Conservation (phyloP, 1,140 invertebrate genomes). For the Drosophila sulfurigaster region DNA sequence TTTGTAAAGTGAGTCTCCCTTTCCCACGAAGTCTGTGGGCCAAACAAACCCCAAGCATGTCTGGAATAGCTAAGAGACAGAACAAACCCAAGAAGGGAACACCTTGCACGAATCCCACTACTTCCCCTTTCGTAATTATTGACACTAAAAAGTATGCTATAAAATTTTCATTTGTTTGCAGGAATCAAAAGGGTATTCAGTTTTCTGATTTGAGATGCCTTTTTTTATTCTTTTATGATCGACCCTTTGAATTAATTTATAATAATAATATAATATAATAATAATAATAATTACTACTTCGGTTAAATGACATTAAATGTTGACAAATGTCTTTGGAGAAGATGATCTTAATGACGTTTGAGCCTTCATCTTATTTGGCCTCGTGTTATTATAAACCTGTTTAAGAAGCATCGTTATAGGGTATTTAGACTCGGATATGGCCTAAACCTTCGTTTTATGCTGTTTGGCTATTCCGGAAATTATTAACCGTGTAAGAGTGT, state of each 20-base stretch:
- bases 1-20: constrained; percentile 18
- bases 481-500: constrained; percentile 12
- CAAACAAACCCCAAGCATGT: constrained; percentile 16
- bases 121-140: too few species aligned
- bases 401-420: too few species aligned
- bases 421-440: too few species aligned
- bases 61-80: background rate
- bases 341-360: too few species aligned
- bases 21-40: background rate
- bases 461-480: constrained; percentile 29
- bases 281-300: too few species aligned
- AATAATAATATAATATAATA: too few species aligned
- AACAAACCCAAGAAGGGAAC: background rate
- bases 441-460: background rate
- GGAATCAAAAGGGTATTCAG: background rate
- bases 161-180: background rate
- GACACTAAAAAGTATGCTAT: background rate
- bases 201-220: background rate
- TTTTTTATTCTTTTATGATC: background rate
- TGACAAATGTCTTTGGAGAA: too few species aligned
- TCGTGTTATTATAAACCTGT: too few species aligned
- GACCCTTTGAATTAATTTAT: too few species aligned
- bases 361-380: too few species aligned
- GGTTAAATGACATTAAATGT: too few species aligned
- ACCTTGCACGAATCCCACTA: too few species aligned